Conservation (phyloP, 1,140 invertebrate genomes). For the Philopotamus ludificatus region DNA sequence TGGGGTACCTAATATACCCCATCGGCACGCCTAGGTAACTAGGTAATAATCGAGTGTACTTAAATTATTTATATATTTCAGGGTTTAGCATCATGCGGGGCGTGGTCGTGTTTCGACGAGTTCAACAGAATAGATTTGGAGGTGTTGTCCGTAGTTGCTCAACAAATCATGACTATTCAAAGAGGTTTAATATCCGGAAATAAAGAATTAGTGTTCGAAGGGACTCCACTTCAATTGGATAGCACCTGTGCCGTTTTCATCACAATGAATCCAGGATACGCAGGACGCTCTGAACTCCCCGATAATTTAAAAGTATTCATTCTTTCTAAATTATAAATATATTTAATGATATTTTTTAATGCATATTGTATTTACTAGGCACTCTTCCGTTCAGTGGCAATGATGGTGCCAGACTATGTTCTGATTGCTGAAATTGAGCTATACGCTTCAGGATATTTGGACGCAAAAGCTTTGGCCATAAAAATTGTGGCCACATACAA, state of each 20-base stretch:
- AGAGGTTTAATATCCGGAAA: constrained; percentile 75
- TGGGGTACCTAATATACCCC: no score
- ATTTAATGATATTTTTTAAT: neutral
- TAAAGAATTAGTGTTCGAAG: constrained; percentile 81
- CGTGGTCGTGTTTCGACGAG: constrained; percentile 97
- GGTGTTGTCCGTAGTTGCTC: constrained; percentile 89
- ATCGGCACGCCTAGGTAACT: no score
- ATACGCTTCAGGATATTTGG: constrained; percentile 91
- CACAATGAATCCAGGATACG: constrained; percentile 95
- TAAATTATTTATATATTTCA: no score
- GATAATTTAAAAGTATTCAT: constrained; percentile 84
- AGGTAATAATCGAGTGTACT: no score
- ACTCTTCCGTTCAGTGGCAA: constrained; percentile 91
- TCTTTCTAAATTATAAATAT: neutral
- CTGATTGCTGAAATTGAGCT: constrained; percentile 92
- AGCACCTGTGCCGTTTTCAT: constrained; percentile 94
- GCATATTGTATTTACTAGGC: constrained; percentile 58
- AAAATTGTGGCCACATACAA: constrained; percentile 95
- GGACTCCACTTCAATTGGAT: constrained; percentile 81
- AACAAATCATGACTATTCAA: constrained; percentile 83
- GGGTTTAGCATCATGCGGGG: constrained; percentile 91
- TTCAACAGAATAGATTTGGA: constrained; percentile 85
- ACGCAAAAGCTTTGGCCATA: constrained; percentile 82
- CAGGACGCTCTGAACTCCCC: constrained; percentile 85
- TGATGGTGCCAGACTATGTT: constrained; percentile 98